phyloP scores from a whole-genome alignment of 2,888 invertebrate species.

The Gastrophysa polygoni region DNA sequence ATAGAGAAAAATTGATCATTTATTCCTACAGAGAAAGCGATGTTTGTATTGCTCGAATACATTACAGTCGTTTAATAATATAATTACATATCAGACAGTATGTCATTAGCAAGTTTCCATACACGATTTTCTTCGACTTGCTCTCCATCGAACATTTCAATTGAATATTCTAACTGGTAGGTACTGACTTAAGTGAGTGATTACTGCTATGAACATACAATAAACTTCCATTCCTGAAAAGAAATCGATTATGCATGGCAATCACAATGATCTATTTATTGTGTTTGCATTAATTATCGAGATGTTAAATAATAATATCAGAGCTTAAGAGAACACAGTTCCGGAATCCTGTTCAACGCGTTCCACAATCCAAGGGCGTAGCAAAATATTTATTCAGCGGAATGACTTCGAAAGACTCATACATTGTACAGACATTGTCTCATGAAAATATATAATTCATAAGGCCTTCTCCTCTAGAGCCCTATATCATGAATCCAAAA shows the following conservation, averaged over 20 bases:
- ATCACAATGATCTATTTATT: constrained; percentile 8
- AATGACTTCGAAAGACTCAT: not conserved
- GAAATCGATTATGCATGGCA: constrained; percentile 11
- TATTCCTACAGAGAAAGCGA: no score
- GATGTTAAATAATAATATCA: constrained; percentile 19
- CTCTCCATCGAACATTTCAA: not conserved
- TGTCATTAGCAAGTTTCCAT: not conserved
- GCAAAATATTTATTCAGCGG: not conserved
- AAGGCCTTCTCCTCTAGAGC: no score
- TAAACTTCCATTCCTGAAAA: not conserved
- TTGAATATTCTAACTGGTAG: not conserved
- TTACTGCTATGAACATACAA: not conserved
- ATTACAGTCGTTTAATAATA: no score
- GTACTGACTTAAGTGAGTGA: not conserved
- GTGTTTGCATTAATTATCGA: constrained; percentile 20
- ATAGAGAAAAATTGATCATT: no score
- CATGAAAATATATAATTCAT: no score
- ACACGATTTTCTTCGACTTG: not conserved
- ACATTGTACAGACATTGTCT: no score
- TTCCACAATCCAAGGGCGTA: constrained; percentile 2
- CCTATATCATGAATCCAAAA: no score
- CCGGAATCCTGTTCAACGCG: constrained; percentile 28
- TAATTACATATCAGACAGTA: no score
- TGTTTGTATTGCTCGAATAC: no score
- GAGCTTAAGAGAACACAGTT: constrained; percentile 23